A percentile compares a stretch with the other conserved stretches of the same genome.
These are phyloP conservation scores for Auanema sp. DNA, from an alignment of 2,888 invertebrate species.

Conservation along the genomic window DNA sequence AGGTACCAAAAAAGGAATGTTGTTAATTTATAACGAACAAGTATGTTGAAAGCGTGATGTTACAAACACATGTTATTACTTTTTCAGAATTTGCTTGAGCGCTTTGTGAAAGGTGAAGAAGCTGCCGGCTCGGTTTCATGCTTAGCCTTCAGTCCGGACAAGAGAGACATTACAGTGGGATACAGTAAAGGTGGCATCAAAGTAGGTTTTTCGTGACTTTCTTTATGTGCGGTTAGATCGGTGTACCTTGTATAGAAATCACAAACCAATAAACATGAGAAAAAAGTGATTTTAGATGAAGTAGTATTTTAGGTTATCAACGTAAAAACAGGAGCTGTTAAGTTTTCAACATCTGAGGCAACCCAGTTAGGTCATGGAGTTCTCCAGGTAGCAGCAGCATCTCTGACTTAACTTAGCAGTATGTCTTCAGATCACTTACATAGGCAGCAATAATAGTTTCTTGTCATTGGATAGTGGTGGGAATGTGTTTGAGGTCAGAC, in stretches of 20 bases:
- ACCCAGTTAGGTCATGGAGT: no score
- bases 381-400: no score
- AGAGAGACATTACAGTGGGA: constrained; percentile 37
- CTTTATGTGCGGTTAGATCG: no score
- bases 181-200: constrained; percentile 40
- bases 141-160: constrained; percentile 38
- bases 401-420: no score
- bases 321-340: no score
- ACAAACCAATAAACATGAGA: no score
- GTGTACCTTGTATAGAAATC: no score
- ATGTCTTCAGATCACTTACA: constrained; percentile 75
- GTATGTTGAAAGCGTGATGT: not conserved
- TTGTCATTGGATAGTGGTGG: constrained; percentile 52
- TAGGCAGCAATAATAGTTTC: constrained; percentile 65
- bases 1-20: constrained; percentile 49
- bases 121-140: constrained; percentile 38
- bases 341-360: no score
- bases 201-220: constrained; percentile 19
- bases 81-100: constrained; percentile 34
- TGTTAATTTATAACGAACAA: constrained; percentile 46
- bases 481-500: constrained; percentile 49
- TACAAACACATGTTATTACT: not conserved
- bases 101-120: constrained; percentile 40
- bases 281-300: no score
- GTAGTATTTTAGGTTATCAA: no score